phyloP scores from a whole-genome alignment of 2,113 vertebrate genomes.

The Cephalopterus ornatus region DNA sequence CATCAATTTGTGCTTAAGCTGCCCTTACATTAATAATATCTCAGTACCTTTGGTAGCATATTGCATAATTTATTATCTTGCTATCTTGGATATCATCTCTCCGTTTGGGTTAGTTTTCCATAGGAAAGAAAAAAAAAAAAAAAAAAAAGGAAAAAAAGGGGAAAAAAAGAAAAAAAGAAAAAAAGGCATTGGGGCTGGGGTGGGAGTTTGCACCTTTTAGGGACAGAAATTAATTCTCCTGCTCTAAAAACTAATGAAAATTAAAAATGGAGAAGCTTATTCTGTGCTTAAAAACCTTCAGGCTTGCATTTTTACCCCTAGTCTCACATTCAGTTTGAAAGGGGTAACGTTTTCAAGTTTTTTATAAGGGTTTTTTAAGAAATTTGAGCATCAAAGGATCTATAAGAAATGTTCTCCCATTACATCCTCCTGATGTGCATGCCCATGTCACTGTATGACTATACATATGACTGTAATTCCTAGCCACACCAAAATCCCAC shows the following conservation, averaged over 20 bases:
- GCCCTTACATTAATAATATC: neutral
- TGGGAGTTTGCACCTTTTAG: neutral
- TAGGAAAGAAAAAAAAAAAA: neutral
- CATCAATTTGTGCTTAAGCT: neutral
- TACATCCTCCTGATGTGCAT: neutral
- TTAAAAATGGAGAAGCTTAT: neutral
- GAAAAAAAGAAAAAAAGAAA: no score
- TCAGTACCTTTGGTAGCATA: neutral
- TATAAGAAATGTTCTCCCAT: neutral
- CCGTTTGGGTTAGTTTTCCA: neutral
- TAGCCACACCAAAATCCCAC: neutral
- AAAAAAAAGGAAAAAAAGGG: no score
- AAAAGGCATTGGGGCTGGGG: fast-evolving
- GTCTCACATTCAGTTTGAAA: neutral
- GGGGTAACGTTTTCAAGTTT: neutral
- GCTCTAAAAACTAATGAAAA: neutral
- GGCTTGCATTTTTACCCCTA: neutral
- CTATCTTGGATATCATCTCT: neutral
- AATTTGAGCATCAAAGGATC: neutral
- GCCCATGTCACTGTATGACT: neutral
- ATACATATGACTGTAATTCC: neutral
- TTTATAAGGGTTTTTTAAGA: neutral
- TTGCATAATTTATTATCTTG: neutral
- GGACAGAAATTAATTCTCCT: neutral
- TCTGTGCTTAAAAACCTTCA: neutral